Evolutionary conservation across 2,797 vertebrate species (phyloP), one percentile per base, ranked within the genome.

Genomic region (Tadarida brasiliensis): DNA sequence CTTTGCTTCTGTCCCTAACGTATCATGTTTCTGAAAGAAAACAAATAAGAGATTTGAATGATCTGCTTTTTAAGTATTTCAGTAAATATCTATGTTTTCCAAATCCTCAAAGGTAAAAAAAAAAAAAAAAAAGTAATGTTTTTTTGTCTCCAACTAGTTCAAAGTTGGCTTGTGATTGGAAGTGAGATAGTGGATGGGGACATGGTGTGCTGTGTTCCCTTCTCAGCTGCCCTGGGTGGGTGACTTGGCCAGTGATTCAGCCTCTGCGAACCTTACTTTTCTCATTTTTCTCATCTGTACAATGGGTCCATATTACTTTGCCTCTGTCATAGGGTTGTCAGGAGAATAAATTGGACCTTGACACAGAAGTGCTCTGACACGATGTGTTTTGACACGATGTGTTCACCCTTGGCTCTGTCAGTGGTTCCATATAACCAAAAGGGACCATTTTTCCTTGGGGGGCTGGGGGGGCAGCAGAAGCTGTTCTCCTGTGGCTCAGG

Each of bases 31-130:
- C 93, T 47, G 82, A 92, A 97, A 82, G 47, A 93, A 85, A 90
- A 30, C 4, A 20, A 91, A 44, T 28, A 33, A 76, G 51, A 35
- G 16, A 63, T 74, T 94, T 84, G 78, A 87, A 59, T 63, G 22
- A 28, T 73, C 57, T 49, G 47, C 35, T 91, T 96, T 96, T 90
- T 56, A 91, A 96, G 91, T 70, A 8, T 97, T 97, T 98, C 0
- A 5, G 88, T 96, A 94, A 95, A 94, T 92, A 76, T 63, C 89
- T 96, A 1, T 95, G 81, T 98, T 97, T 98, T 95, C 87, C 51
- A 84, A 94, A 92, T 96, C 89, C 91, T 91, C 19, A 1, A 61
- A 93, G 39, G 33, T 70, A 68, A 67, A 17, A 93, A 28, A 92
- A 74, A 73, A 30, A 67, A 68, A 67, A 17, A 93, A 28, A 92